Evolutionary conservation across 2,797 vertebrate genomes (phyloP), one percentile per base, ranked within the genome.

Genomic region (Simalia tracyae): DNA sequence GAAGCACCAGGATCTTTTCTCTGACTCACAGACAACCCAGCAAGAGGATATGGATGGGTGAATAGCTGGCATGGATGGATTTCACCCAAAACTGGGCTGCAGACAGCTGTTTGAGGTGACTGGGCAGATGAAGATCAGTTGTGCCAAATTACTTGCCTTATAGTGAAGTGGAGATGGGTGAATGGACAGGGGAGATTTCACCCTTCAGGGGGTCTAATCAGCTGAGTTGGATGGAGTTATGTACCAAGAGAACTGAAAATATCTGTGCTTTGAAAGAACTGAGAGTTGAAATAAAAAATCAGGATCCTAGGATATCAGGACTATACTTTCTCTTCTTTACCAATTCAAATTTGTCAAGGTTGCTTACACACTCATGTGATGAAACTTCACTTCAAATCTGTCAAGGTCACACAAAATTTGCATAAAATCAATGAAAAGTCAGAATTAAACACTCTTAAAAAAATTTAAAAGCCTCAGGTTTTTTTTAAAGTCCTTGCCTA

Each of bases 101-200:
- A 22, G 22, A 84, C 60, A 88, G 89, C 87, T 17, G 31, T 89
- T 86, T n/a, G 19, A 22, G 54, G 57, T 89, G 42, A 85, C 54
- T 17, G 72, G 19, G 57, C 76, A 84, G 22, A 11, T 76, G 50
- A 81, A n/a, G 19, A 91, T 88, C 31, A 36, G 86, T 50, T 46
- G n/a, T 84, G 12, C 94, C 91, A 94, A 6, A 0, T 4, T 26
- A 9, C 92, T 92, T 93, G 42, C 24, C 76, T 85, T 92, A 61
- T 0, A 0, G 17, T 84, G 59, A 50, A n/a, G 17, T 31, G 57
- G 84, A 89, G 22, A 72, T 4, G 8, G 6, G 19, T 88, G 85
- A 92, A 85, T 0, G 0, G 11, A 56, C 90, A 95, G 60, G 15
- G 90, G 15, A 93, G 22, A 24, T 1, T 89, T 90, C 91, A 95